phyloP scores from a whole-genome alignment of 2,888 invertebrate genomes.

The Spisula solida region DNA sequence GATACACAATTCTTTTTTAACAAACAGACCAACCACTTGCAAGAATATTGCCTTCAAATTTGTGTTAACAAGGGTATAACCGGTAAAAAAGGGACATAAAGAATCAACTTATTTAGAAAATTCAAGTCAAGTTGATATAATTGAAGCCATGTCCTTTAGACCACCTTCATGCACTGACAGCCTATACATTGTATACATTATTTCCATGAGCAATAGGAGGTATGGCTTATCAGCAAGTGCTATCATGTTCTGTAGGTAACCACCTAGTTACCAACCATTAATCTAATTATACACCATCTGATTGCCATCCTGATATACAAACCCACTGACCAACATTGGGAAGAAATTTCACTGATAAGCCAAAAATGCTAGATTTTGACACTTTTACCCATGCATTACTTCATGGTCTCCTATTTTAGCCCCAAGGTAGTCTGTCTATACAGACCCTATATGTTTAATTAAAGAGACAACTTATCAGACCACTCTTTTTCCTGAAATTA shows the following conservation, averaged over 20 bases:
- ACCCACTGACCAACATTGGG: background rate
- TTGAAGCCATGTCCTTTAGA: background rate
- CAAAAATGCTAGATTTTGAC: background rate
- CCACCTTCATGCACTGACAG: background rate
- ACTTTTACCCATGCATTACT: no score
- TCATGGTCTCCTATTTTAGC: background rate
- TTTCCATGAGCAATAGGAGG: background rate
- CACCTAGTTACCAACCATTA: background rate
- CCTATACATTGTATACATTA: background rate
- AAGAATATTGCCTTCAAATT: no score
- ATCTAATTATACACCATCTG: background rate
- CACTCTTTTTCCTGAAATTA: no score
- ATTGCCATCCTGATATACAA: background rate
- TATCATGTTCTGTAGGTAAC: background rate
- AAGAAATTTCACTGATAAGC: background rate
- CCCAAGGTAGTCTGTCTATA: background rate
- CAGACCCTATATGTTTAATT: no score
- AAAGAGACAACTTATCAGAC: no score
- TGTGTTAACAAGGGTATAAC: no score
- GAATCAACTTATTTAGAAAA: background rate
- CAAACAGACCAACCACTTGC: no score
- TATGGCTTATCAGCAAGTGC: background rate
- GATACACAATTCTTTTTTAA: no score
- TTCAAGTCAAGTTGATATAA: constrained; percentile 6
- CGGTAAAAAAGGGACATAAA: no score